Conservation (phyloP, 1,140 invertebrate species). For the Lerema accius region DNA sequence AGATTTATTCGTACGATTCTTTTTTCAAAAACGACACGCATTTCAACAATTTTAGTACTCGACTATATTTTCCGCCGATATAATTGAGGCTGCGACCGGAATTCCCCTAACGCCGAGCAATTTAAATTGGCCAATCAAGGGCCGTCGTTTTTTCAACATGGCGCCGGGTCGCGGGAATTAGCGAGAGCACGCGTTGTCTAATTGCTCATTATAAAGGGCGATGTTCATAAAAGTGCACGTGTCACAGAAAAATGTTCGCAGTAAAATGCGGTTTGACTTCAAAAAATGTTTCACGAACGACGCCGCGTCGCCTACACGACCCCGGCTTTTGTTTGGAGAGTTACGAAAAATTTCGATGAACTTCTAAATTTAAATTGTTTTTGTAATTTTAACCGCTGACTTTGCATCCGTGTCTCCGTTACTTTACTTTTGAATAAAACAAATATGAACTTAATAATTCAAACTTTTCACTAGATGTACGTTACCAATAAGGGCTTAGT, state of each 20-base stretch:
- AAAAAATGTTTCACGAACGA: background rate
- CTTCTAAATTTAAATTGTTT: background rate
- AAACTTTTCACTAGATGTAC: too few relatives aligned
- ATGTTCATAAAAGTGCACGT: slow-evolving; percentile 21
- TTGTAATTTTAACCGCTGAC: slow-evolving; percentile 1
- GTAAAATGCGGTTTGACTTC: background rate
- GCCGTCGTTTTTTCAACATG: slow-evolving; percentile 46
- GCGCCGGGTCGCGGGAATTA: slow-evolving; percentile 38
- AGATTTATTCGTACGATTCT: too few relatives aligned
- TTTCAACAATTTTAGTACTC: slow-evolving; percentile 6
- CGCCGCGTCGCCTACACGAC: too few relatives aligned
- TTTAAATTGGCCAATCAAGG: slow-evolving; percentile 48
- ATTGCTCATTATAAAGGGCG: slow-evolving; percentile 43
- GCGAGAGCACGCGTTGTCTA: slow-evolving; percentile 37
- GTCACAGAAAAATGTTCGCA: slow-evolving; percentile 10
- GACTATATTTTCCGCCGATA: slow-evolving; percentile 29
- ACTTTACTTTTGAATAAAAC: too few relatives aligned
- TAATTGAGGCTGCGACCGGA: slow-evolving; percentile 45
- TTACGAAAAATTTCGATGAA: too few relatives aligned
- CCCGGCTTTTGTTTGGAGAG: too few relatives aligned
- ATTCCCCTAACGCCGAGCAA: slow-evolving; percentile 36
- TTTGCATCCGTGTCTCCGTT: too few relatives aligned
- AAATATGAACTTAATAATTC: too few relatives aligned
- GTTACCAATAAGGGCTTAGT: too few relatives aligned
- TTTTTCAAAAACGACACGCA: slow-evolving; percentile 5